Percentiles rank a stretch among this genome's conserved stretches.
Conservation (phyloP, 2,113 vertebrate species). For the Pterocles orientalis region DNA sequence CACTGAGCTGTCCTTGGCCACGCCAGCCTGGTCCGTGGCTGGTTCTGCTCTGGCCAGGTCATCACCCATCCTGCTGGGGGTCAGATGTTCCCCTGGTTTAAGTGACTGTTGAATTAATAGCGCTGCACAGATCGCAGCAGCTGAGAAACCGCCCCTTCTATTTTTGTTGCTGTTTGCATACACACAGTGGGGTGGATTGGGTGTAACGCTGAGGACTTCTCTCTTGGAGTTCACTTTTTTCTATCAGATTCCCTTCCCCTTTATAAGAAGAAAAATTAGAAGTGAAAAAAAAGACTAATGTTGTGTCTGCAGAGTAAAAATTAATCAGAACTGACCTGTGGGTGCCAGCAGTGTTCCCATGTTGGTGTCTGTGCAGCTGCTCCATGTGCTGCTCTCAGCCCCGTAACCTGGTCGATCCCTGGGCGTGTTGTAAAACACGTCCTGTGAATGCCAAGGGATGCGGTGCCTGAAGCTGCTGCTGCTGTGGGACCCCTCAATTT, state of each 20-base stretch:
- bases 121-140: not conserved
- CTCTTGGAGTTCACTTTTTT: rapidly evolving
- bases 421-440: rapidly evolving
- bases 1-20: not conserved
- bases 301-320: not conserved
- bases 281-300: not conserved
- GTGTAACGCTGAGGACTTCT: not conserved
- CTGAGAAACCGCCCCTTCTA: not conserved
- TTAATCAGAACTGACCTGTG: rapidly evolving
- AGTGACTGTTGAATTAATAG: not conserved
- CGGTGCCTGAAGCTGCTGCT: not conserved
- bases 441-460: rapidly evolving
- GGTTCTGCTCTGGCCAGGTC: not conserved
- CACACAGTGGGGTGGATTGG: rapidly evolving
- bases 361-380: too few relatives aligned
- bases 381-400: rapidly evolving
- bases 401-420: rapidly evolving
- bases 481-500: rapidly evolving
- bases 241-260: not conserved
- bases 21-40: not conserved
- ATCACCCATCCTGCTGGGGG: not conserved
- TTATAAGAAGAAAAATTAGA: not conserved
- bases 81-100: not conserved
- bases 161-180: not conserved
- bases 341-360: not conserved